Evolutionary conservation across 2,797 vertebrate species (phyloP).

Genomic region (Synaphobranchus kaupii): DNA sequence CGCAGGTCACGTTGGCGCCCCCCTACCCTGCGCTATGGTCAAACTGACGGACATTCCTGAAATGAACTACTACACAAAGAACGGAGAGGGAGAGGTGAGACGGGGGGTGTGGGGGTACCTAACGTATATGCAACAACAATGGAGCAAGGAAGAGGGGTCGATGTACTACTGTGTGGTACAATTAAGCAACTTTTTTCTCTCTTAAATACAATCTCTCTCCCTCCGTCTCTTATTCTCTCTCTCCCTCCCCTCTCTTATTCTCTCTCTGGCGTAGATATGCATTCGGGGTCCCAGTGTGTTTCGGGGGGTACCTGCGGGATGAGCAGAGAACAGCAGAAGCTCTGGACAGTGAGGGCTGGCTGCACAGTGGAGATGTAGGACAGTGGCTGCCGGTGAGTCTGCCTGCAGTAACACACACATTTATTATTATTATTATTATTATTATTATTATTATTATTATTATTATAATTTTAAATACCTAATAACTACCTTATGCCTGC

Average conservation of each 20-base stretch:
- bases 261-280: slow-evolving; percentile 66
- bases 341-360: slow-evolving; percentile 74
- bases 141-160: background rate
- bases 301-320: slow-evolving; percentile 74
- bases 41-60: slow-evolving; percentile 77
- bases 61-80: slow-evolving; percentile 75
- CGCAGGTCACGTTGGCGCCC: slow-evolving; percentile 76
- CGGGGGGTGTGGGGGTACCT: background rate
- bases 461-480: background rate
- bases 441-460: background rate
- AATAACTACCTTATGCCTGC: background rate
- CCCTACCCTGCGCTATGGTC: slow-evolving; percentile 74
- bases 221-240: background rate
- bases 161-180: background rate
- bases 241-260: background rate
- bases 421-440: background rate
- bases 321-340: slow-evolving; percentile 69
- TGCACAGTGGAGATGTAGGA: slow-evolving; percentile 78
- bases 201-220: background rate
- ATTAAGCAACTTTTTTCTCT: background rate
- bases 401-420: background rate
- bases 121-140: too few relatives aligned
- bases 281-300: slow-evolving; percentile 75
- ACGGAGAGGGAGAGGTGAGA: slow-evolving; percentile 75
- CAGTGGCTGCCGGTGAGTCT: slow-evolving; percentile 76